These are phyloP conservation scores for Balaeniceps rex DNA, from an alignment of 2,113 vertebrate genomes.

Conservation along the genomic window DNA sequence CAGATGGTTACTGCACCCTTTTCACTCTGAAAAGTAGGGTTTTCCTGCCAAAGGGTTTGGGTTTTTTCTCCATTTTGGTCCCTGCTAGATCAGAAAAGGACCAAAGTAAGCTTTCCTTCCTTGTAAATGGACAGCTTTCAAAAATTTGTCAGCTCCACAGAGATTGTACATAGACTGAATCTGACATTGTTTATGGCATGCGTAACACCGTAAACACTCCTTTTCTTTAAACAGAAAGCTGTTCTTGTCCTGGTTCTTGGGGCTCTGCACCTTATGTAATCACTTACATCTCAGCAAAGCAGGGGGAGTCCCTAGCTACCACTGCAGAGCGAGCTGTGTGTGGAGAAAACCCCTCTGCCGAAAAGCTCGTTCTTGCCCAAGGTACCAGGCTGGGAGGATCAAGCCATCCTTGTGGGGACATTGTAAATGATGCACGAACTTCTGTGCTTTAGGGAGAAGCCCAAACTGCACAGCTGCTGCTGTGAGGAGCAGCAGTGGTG, in stretches of 20 bases:
- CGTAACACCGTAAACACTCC: not conserved
- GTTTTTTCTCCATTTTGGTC: not conserved
- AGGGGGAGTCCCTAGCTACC: not conserved
- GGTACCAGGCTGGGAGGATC: not conserved
- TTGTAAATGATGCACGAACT: not conserved
- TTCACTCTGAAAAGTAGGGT: not conserved
- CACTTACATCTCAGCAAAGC: not conserved
- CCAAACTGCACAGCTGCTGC: not conserved
- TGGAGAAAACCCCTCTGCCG: not conserved
- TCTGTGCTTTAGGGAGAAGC: not conserved
- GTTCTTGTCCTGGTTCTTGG: not conserved
- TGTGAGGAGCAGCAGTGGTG: not conserved
- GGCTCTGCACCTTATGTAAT: not conserved
- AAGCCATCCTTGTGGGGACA: not conserved
- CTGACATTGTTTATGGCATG: not conserved
- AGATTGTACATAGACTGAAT: not conserved
- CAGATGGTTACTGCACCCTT: not conserved
- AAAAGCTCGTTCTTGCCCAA: not conserved
- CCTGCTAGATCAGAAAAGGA: not conserved
- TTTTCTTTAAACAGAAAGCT: not conserved
- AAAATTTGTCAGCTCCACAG: not conserved
- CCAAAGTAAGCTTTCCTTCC: not conserved
- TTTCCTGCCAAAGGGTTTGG: not conserved
- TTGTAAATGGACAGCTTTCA: not conserved
- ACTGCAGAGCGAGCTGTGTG: rapidly evolving